Evolutionary conservation across 2,113 vertebrate genomes (phyloP).

Genomic region (Scophthalmus maximus): DNA sequence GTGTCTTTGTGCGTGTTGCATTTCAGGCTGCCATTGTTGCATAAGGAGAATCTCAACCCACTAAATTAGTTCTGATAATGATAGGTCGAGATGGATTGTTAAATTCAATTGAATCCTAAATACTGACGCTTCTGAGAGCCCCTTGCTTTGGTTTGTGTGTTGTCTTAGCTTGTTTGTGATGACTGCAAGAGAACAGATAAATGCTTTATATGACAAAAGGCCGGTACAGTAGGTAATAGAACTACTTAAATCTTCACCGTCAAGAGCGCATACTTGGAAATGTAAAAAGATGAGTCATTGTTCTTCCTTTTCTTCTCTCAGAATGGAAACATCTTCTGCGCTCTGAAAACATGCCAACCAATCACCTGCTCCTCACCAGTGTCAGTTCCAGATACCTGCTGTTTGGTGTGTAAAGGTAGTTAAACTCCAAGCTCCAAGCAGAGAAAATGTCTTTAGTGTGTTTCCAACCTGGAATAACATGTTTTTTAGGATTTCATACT

Average conservation of each 20-base stretch:
- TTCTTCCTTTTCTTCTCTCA: conserved; percentile 55
- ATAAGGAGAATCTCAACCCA: background rate
- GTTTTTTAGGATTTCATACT: background rate
- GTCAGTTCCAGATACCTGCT: conserved; percentile 87
- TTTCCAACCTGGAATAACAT: conserved; percentile 14
- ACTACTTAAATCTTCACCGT: background rate
- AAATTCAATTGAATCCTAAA: background rate
- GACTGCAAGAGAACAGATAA: background rate
- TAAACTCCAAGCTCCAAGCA: conserved; percentile 25
- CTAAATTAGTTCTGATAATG: background rate
- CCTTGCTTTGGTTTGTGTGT: conserved; percentile 17
- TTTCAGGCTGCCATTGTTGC: background rate
- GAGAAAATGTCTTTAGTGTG: background rate
- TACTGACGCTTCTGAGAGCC: conserved; percentile 1
- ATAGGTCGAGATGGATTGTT: background rate
- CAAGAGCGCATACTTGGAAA: background rate
- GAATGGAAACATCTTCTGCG: conserved; percentile 96
- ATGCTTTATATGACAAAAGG: conserved; percentile 14
- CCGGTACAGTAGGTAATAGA: background rate
- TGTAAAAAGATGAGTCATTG: background rate
- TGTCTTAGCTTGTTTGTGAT: background rate
- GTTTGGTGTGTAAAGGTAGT: conserved; percentile 92
- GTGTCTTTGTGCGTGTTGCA: no score
- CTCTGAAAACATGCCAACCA: conserved; percentile 90
- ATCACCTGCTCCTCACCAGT: conserved; percentile 86